Percentiles rank a stretch among this genome's conserved stretches.
Conservation (phyloP, 2,113 vertebrate genomes). For the Psephotus haematonotus region DNA sequence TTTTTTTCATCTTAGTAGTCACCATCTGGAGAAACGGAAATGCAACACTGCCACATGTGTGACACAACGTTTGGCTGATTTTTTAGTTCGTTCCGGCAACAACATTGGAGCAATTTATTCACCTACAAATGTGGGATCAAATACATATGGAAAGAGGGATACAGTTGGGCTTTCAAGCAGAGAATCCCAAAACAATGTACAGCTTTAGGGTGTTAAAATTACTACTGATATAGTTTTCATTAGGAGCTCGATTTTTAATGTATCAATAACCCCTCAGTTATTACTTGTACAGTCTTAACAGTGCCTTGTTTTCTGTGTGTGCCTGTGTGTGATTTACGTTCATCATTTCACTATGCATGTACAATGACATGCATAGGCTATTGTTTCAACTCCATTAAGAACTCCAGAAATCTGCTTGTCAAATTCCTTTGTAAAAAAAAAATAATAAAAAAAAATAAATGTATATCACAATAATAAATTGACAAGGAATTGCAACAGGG, state of each 20-base stretch:
- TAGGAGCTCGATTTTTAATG: neutral
- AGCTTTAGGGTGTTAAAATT: conserved; percentile 65
- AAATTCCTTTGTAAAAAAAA: conserved; percentile 22
- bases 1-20: conserved; percentile 59
- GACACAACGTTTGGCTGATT: conserved; percentile 88
- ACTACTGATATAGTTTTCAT: neutral
- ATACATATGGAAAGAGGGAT: conserved; percentile 86
- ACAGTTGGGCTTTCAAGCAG: conserved; percentile 24
- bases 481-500: neutral
- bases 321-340: neutral
- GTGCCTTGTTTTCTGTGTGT: conserved; percentile 43
- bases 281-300: conserved; percentile 17
- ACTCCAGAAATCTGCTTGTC: neutral
- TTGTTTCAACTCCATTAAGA: neutral
- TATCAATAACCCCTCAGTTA: neutral
- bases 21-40: conserved; percentile 83
- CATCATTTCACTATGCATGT: neutral
- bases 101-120: conserved; percentile 78
- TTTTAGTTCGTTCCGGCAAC: conserved; percentile 85
- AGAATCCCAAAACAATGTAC: conserved; percentile 46
- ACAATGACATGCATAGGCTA: neutral
- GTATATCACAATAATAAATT: neutral
- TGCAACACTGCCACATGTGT: conserved; percentile 89
- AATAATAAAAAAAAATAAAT: neutral
- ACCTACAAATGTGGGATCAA: conserved; percentile 86